Conservation (phyloP, 1,140 invertebrate genomes). For the Zophobas atratus region DNA sequence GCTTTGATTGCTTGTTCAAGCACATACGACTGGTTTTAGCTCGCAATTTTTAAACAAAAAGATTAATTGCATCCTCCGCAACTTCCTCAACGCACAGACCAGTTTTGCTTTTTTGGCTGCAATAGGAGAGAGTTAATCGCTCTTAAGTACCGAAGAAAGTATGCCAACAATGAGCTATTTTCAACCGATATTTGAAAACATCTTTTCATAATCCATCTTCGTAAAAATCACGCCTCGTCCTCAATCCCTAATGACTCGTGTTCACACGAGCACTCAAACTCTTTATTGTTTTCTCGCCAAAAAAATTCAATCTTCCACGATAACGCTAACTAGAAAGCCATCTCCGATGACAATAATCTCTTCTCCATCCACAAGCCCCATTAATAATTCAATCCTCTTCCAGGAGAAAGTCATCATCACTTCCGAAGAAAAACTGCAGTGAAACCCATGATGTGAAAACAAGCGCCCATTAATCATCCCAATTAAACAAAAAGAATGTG, state of each 20-base stretch:
- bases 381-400: slow-evolving; percentile 27
- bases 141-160: no score
- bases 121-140: no score
- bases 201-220: neutral
- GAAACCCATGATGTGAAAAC: slow-evolving; percentile 31
- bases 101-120: no score
- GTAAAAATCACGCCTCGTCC: neutral
- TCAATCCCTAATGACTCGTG: neutral
- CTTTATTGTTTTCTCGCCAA: slow-evolving; percentile 11
- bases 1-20: no score
- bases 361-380: slow-evolving; percentile 12
- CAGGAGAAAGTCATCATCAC: slow-evolving; percentile 17
- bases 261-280: neutral
- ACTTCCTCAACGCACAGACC: no score
- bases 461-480: neutral
- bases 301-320: slow-evolving; percentile 23
- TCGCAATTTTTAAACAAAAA: no score
- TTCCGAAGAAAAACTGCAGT: slow-evolving; percentile 23
- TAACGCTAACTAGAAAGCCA: slow-evolving; percentile 12
- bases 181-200: no score
- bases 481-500: neutral
- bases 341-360: slow-evolving; percentile 24
- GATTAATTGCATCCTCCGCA: no score
- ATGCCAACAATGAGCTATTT: no score
- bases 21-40: no score